Base-by-base conservation (phyloP, 2,113 vertebrate genomes). In the Zeus faber region DNA sequence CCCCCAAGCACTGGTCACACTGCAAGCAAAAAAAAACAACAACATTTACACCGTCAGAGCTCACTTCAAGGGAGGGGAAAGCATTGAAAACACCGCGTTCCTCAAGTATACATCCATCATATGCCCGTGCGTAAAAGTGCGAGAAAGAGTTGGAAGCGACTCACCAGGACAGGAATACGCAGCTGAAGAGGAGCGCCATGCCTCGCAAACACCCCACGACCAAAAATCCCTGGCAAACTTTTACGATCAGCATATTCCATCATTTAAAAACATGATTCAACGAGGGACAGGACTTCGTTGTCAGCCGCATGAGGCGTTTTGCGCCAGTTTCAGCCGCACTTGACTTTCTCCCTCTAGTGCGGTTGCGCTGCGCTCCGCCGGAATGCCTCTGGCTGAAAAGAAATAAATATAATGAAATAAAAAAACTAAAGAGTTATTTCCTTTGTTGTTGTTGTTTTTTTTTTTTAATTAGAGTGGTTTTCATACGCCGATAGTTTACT, bases 111-210 rank as follows among this genome's bases (percentile, higher is more conserved):
- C 53, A 62, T 48, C 25, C 18, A 55, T 56, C 33, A 62, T n/a
- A n/a, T 45, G n/a, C 23, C 57, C 61, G 67, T 74, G 79, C 71
- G 80, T 82, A 82, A 85, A 87, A 85, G 82, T 85, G 52, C 7
- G 39, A 13, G 61, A 66, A 67, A 77, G 53, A 79, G 75, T 80
- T 83, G 61, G n/a, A 49, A 53, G 65, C 5, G 6, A 85, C 93
- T 95, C 74, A 95, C 94, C 93, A 91, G 45, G 82, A 81, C 24
- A 94, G 62, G 51, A 87, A 88, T 0, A 93, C 51, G 78, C 90
- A 94, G 72, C 88, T 75, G 65, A 92, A 77, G 86, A 92, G 57
- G 27, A 83, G 87, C 73, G 87, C 90, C 94, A 96, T 95, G 73
- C 84, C 86, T 78, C 82, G 71, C n/a, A 79, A 39, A 53, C 52